Conservation (phyloP, 2,888 invertebrate species). For the Philonicus albiceps region DNA sequence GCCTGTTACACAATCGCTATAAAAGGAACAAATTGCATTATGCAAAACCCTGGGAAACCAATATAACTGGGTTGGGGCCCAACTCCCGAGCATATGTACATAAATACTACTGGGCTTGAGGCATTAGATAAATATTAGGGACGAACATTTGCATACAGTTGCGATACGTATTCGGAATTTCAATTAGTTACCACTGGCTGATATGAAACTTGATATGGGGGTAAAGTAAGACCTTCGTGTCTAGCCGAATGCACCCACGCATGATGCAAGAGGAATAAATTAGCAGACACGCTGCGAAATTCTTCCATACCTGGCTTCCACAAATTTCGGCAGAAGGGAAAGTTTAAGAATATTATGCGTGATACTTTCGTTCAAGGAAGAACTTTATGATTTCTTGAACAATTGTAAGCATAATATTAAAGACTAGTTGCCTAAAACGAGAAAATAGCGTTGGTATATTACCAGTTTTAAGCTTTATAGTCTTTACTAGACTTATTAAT, state of each 20-base stretch:
- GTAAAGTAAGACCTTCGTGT: background rate
- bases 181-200: slow-evolving; percentile 50
- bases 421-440: no score
- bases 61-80: background rate
- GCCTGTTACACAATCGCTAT: background rate
- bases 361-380: background rate
- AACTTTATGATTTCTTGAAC: background rate
- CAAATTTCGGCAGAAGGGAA: background rate
- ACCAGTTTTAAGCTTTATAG: no score
- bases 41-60: background rate
- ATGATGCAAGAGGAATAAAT: background rate
- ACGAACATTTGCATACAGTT: slow-evolving; percentile 44
- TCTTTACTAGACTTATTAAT: no score
- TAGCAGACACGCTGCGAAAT: background rate
- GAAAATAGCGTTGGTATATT: no score
- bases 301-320: background rate
- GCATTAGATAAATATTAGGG: slow-evolving; percentile 40
- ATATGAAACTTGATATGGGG: background rate
- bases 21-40: background rate
- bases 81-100: background rate
- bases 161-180: slow-evolving; percentile 48
- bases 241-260: background rate
- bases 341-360: background rate
- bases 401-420: background rate
- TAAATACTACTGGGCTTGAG: background rate